Base-by-base conservation (phyloP, 2,888 invertebrate genomes). In the Ectobius pallidus region DNA sequence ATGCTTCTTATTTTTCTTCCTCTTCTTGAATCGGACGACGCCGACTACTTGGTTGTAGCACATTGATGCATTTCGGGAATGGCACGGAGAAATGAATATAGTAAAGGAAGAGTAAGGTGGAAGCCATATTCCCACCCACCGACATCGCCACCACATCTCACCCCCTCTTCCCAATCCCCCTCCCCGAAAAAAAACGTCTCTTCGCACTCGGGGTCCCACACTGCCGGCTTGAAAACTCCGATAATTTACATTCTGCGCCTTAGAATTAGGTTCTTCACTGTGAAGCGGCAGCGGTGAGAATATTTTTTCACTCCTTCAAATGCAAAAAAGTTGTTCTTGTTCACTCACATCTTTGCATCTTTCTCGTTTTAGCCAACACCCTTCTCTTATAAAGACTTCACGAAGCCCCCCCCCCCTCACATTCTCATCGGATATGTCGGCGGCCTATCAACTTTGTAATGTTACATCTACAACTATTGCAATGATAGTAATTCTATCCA, bases 171-270 rank as follows among this genome's bases (percentile, higher is more conserved):
- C n/a, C n/a, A n/a, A n/a, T n/a, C n/a, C n/a, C n/a, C 52, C 25
- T 25, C 25, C 14, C 52, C 18, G 1, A n/a, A 49, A 18, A 25
- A 25, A 52, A 52, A 7, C 25, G 52, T 52, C 52, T 52, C 44
- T 46, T 67, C 42, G 39, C 65, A 39, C 67, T 18, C 22, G 27
- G 61, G 46, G 18, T 6, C 61, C 30, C 42, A 58, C 69, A 69
- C 20, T 18, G 46, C 69, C 63, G 55, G 39, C 30, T 62, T 46
- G 73, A 69, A 68, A 72, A 75, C 75, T 73, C 75, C 72, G 73
- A 75, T 75, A 75, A 75, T 75, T 75, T 75, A 75, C 75, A 75
- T 75, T 74, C 73, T 73, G 70, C 73, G 75, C 73, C 73, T 73
- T 69, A 70, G 75, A 75, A 75, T 75, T 75, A 75, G 73, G 73